Conservation (phyloP, 2,113 vertebrate genomes). For the Vulpes vulpes region DNA sequence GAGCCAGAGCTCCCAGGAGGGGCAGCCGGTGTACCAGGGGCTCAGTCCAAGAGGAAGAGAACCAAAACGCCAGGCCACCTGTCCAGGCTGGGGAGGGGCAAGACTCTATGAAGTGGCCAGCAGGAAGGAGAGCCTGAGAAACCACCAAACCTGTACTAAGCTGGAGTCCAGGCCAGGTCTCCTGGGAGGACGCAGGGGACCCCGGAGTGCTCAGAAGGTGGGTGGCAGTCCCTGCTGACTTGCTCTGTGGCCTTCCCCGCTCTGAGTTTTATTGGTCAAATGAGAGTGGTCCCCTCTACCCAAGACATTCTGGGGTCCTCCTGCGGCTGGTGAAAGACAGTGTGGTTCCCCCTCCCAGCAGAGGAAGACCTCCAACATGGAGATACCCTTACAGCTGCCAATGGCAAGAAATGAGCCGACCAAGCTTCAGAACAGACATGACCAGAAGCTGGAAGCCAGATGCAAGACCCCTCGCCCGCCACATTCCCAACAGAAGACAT, state of each 20-base stretch:
- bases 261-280: neutral
- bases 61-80: neutral
- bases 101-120: fast-evolving
- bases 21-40: fast-evolving
- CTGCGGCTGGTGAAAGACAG: neutral
- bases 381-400: neutral
- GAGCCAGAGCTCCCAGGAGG: neutral
- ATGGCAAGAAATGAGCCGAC: neutral
- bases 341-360: neutral
- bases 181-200: neutral
- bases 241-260: neutral
- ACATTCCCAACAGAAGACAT: neutral
- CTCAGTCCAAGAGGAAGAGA: neutral
- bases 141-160: too few relatives aligned
- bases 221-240: neutral
- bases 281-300: neutral
- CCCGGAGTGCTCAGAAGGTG: neutral
- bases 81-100: neutral
- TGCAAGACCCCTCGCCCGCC: neutral
- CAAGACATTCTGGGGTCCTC: neutral
- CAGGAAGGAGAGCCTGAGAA: neutral
- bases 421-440: neutral
- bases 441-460: neutral
- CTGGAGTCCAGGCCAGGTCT: neutral
- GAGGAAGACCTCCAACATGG: fast-evolving